phyloP scores from a whole-genome alignment of 2,113 vertebrate species.

The Chiloscyllium plagiosum region DNA sequence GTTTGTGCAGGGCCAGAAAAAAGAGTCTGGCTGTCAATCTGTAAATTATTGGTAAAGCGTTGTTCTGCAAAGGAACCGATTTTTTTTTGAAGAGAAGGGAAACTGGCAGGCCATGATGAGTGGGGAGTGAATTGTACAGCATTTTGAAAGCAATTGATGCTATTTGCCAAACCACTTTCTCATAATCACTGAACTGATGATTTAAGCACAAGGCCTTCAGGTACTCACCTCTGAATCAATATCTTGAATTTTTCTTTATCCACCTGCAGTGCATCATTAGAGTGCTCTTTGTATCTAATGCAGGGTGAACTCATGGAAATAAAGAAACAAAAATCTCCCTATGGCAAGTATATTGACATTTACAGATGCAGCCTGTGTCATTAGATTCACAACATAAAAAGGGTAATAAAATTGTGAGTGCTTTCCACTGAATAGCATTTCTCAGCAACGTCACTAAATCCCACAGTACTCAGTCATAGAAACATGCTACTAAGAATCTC shows the following conservation, averaged over 20 bases:
- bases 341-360: slow-evolving; percentile 58
- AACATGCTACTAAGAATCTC: slow-evolving; percentile 50
- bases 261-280: slow-evolving; percentile 49
- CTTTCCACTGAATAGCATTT: slow-evolving; percentile 41
- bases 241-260: slow-evolving; percentile 52
- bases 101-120: background rate
- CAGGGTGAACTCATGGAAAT: slow-evolving; percentile 41
- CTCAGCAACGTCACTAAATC: slow-evolving; percentile 41
- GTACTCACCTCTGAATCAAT: slow-evolving; percentile 51
- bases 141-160: slow-evolving; percentile 47
- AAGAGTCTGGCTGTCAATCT: background rate
- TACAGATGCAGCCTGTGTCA: slow-evolving; percentile 45
- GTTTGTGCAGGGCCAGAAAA: background rate
- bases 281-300: slow-evolving; percentile 53
- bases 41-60: background rate
- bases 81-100: background rate
- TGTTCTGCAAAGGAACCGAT: slow-evolving; percentile 20
- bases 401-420: slow-evolving; percentile 52
- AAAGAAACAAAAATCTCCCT: slow-evolving; percentile 53
- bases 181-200: slow-evolving; percentile 44
- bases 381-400: slow-evolving; percentile 43
- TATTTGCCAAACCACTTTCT: slow-evolving; percentile 40
- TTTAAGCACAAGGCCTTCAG: slow-evolving; percentile 46
- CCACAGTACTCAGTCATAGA: slow-evolving; percentile 53
- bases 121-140: background rate